Evolutionary conservation across 1,140 invertebrate genomes (phyloP).

Genomic region (Diachasmimorpha longicaudata): DNA sequence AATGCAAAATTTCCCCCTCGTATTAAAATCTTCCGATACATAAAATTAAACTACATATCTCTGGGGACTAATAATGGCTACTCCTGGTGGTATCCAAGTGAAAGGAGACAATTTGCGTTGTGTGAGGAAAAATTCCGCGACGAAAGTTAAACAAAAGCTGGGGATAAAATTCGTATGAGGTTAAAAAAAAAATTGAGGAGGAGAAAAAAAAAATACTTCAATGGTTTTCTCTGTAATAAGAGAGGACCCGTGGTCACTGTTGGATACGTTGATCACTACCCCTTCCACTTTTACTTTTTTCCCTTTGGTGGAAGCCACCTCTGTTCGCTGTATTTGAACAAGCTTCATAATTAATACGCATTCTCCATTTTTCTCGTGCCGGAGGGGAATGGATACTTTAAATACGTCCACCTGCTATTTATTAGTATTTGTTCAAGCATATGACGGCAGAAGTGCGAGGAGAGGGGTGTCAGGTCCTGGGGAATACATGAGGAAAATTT

Average conservation of each 20-base stretch:
- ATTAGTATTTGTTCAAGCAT: conserved; percentile 30
- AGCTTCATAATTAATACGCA: conserved; percentile 61
- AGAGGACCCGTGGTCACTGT: conserved; percentile 21
- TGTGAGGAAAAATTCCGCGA: conserved; percentile 28
- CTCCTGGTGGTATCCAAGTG: neutral
- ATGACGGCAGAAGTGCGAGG: neutral
- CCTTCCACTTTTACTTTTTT: neutral
- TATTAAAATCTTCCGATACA: neutral
- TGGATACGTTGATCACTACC: conserved; percentile 2
- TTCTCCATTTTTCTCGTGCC: conserved; percentile 45
- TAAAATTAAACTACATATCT: neutral
- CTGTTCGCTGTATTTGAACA: conserved; percentile 56
- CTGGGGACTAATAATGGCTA: neutral
- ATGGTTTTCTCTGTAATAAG: conserved; percentile 50
- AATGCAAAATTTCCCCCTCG: neutral
- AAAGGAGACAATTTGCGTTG: neutral
- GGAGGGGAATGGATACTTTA: conserved; percentile 47
- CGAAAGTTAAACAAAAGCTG: conserved; percentile 31
- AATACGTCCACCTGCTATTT: conserved; percentile 39
- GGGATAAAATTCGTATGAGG: conserved; percentile 39
- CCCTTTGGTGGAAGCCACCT: conserved; percentile 22
- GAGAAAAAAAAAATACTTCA: neutral
- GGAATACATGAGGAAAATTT: neutral
- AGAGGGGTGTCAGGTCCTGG: no score
- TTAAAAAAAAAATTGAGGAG: conserved; percentile 35